Conservation (phyloP, 1,140 invertebrate species). For the Thalassaphorura encarpata region DNA sequence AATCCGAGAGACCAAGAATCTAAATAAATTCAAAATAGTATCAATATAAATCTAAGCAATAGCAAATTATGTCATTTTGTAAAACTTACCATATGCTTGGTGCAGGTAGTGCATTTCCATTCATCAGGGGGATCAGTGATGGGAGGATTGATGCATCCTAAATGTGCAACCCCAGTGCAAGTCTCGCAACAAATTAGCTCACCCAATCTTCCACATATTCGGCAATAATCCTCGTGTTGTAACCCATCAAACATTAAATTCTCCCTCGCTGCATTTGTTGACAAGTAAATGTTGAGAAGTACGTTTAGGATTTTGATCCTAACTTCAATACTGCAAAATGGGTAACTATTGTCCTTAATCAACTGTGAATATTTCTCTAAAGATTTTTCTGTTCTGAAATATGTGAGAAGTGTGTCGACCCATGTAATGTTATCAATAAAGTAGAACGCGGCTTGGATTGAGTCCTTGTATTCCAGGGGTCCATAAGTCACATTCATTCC, state of each 20-base stretch:
- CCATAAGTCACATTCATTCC: constrained; percentile 90
- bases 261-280: constrained; percentile 84
- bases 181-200: constrained; percentile 94
- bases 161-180: constrained; percentile 91
- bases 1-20: constrained; percentile 78
- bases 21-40: constrained; percentile 33
- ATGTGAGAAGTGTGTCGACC: constrained; percentile 79
- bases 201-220: constrained; percentile 86
- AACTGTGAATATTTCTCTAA: constrained; percentile 38
- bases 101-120: constrained; percentile 90
- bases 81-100: constrained; percentile 64
- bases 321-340: constrained; percentile 74
- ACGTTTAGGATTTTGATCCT: constrained; percentile 79
- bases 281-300: constrained; percentile 84
- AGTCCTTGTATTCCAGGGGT: constrained; percentile 90
- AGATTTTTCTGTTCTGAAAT: constrained; percentile 66
- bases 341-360: constrained; percentile 60
- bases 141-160: constrained; percentile 90
- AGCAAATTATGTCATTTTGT: background rate
- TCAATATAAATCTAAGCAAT: constrained; percentile 8
- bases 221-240: constrained; percentile 45
- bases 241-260: constrained; percentile 85
- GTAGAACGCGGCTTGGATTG: constrained; percentile 83
- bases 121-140: constrained; percentile 82
- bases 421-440: constrained; percentile 89